Percentiles rank a stretch among this genome's conserved stretches.
Evolutionary conservation across 2,797 vertebrate genomes (phyloP).

Genomic region (Schizothorax lantsangensis): DNA sequence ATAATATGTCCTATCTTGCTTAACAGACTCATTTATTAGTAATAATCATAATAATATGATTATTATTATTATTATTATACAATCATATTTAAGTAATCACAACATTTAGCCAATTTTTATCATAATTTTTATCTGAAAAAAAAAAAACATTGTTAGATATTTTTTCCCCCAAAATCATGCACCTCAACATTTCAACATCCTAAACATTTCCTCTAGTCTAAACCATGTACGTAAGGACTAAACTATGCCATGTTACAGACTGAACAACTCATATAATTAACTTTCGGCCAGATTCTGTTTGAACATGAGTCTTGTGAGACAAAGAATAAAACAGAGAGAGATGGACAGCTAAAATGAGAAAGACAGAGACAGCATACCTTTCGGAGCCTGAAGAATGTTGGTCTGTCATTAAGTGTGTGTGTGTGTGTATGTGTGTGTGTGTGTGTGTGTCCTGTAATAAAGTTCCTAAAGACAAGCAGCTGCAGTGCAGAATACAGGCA

Average conservation of each 20-base stretch:
- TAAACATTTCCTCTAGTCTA: neutral
- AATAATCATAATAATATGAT: too few species aligned
- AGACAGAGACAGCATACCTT: slow-evolving; percentile 18
- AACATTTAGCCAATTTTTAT: too few species aligned
- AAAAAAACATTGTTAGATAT: too few species aligned
- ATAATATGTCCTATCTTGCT: neutral
- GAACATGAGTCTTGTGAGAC: neutral
- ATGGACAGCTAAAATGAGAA: neutral
- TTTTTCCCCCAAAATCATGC: too few species aligned
- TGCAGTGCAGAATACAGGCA: slow-evolving; percentile 28
- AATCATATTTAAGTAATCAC: too few species aligned
- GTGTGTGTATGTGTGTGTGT: slow-evolving; percentile 16
- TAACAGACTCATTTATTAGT: too few species aligned
- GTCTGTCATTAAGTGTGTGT: slow-evolving; percentile 44
- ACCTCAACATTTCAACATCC: too few species aligned
- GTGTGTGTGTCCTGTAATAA: slow-evolving; percentile 39
- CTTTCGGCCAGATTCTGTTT: neutral
- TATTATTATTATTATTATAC: too few species aligned
- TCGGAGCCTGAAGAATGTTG: slow-evolving; percentile 41
- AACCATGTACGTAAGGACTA: neutral
- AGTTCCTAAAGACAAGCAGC: slow-evolving; percentile 35
- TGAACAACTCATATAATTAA: neutral
- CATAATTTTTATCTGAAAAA: too few species aligned
- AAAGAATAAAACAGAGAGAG: slow-evolving; percentile 5
- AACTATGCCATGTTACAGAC: neutral